Percentiles rank a stretch among this genome's conserved stretches.
Evolutionary conservation across 2,888 invertebrate species (phyloP).

Genomic region (Tipula vernalis): DNA sequence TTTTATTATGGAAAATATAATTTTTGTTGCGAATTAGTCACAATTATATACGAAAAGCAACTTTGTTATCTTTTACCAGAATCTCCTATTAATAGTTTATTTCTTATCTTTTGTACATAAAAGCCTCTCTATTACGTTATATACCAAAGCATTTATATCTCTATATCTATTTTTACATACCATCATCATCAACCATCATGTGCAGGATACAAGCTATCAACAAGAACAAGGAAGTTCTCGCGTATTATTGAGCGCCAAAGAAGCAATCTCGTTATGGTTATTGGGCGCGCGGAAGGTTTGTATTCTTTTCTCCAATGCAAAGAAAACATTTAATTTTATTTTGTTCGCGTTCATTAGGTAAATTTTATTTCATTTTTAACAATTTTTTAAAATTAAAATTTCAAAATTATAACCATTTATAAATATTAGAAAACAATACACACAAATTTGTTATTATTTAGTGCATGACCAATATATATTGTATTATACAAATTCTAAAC

Average conservation of each 20-base stretch:
- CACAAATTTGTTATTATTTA: neutral
- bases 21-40: neutral
- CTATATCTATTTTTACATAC: neutral
- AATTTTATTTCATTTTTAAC: neutral
- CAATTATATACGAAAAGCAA: neutral
- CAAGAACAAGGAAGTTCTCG: slow-evolving; percentile 47
- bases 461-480: neutral
- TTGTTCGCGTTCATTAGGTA: slow-evolving; percentile 6
- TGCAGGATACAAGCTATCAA: slow-evolving; percentile 12
- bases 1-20: neutral
- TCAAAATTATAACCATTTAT: neutral
- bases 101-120: neutral
- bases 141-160: neutral
- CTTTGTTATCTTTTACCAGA: neutral
- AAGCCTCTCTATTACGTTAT: neutral
- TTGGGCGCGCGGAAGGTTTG: slow-evolving; percentile 84
- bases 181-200: neutral
- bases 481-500: neutral
- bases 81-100: neutral
- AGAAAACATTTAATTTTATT: neutral
- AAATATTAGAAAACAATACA: neutral
- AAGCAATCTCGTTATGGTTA: slow-evolving; percentile 88
- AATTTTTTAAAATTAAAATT: neutral
- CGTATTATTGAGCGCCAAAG: slow-evolving; percentile 83
- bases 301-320: slow-evolving; percentile 19